Evolutionary conservation across 2,888 invertebrate species (phyloP), one percentile per base, ranked within the genome.

Genomic region (Lithophane leautieri): DNA sequence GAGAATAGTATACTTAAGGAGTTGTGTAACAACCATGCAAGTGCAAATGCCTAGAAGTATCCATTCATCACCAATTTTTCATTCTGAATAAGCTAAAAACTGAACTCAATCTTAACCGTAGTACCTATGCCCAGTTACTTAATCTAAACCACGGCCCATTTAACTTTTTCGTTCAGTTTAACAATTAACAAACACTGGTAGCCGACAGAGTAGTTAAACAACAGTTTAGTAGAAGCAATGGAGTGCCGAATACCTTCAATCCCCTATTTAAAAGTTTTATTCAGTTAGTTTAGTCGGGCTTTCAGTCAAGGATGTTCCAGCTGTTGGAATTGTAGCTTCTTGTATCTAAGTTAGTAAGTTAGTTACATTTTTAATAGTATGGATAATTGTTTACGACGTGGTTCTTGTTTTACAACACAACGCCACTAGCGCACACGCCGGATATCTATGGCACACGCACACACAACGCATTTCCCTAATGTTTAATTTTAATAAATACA

Each of bases 151-250:
- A 67, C 60, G 47, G 67, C n/a, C 56, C 44, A 62, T 70, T 80
- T 40, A 67, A 66, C 60, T 66, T 66, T 28, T 60, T 52, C 50
- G 52, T 76, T 44, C 42, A 66, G 63, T 60, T 67, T 22, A 68
- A 63, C 60, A 19, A 79, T 69, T 68, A 71, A 75, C 47, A 60
- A 79, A 34, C 60, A 58, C 65, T 68, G 54, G 52, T 28, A 65
- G 50, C 50, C 40, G 28, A 67, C 65, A 11, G 47, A 69, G 40
- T 34, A 72, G 76, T 50, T 80, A 65, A 76, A 58, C 65, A 60
- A 71, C 56, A 60, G 56, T 70, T 76, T 58, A 62, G 14, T 12
- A n/a, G 28, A 16, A 63, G 19, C 44, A 68, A 47, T 71, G 68
- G 70, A 71, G 60, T 68, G 63, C 68, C 63, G 52, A 68, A 67